These are phyloP conservation scores for Phylloscopus trochiloides DNA, from an alignment of 2,113 vertebrate species.

Conservation along the genomic window DNA sequence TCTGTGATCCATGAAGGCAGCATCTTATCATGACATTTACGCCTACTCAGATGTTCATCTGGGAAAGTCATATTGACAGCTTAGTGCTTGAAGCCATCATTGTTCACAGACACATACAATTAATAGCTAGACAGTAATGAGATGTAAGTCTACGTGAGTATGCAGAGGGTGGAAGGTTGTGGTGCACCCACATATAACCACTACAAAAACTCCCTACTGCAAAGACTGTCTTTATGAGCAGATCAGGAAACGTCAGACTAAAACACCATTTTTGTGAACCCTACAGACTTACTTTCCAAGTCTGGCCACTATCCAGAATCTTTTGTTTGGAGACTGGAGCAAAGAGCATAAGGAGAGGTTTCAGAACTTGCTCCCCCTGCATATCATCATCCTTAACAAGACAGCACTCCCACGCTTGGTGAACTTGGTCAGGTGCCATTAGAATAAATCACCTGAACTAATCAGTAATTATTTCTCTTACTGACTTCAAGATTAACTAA, in stretches of 20 bases:
- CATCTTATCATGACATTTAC: slow-evolving; percentile 66
- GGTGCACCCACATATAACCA: background rate
- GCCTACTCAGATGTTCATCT: slow-evolving; percentile 61
- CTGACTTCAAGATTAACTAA: background rate
- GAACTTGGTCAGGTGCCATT: background rate
- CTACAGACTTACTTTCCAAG: background rate
- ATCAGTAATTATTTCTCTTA: background rate
- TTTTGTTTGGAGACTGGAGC: background rate
- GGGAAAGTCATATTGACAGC: slow-evolving; percentile 61
- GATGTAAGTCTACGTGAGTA: background rate
- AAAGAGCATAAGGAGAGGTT: background rate
- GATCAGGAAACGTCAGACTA: background rate
- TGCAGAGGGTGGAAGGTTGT: slow-evolving; percentile 25
- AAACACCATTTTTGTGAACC: background rate
- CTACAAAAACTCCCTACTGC: background rate
- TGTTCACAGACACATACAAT: slow-evolving; percentile 63
- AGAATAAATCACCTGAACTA: background rate
- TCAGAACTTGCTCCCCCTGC: background rate
- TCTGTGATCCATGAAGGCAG: slow-evolving; percentile 48
- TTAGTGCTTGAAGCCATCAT: slow-evolving; percentile 45
- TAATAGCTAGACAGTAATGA: slow-evolving; percentile 60
- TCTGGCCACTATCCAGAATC: background rate
- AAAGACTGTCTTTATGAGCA: background rate
- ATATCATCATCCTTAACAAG: background rate
- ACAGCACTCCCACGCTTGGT: background rate